Evolutionary conservation across 2,888 invertebrate species (phyloP), one percentile per base, ranked within the genome.

Genomic region (Caenorhabditis sp.): DNA sequence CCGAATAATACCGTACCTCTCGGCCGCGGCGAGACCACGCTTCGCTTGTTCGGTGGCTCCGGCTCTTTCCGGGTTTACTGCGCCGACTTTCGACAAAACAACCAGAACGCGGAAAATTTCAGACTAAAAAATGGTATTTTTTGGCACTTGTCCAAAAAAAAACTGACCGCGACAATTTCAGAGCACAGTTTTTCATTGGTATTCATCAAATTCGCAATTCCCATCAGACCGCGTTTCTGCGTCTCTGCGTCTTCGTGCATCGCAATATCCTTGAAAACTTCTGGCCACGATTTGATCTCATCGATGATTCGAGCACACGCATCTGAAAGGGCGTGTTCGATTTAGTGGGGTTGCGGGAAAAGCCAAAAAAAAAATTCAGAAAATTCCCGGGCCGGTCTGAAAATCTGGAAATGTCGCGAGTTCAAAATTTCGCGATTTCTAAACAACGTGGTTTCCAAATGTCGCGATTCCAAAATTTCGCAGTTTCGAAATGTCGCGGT

Each of bases 61-160:
- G 17, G 75, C 66, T 36, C 88, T 74, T 36, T 77, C 79, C 19
- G 69, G 66, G 60, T 83, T 83, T 54, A 78, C 73, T 4, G 57
- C 72, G 50, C 76, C 78, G 55, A 87, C 58, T 64, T 88, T 88
- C 14, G 86, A 81, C 37, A 87, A 82, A 2, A 87, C 87, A 8
- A 88, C 81, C 43, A 88, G 74, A 21, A 87, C 74, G 27, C 84
- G 80, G 79, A 87, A 87, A 6, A 87, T 61, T 53, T 84, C 84
- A 19, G 79, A 83, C 84, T 83, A 57, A 65, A 81, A 74, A 53
- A 51, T 24, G 10, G n/a, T n/a, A n/a, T n/a, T n/a, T n/a, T n/a
- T n/a, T n/a, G n/a, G n/a, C n/a, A n/a, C n/a, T n/a, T n/a, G n/a
- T n/a, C n/a, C n/a, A n/a, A n/a, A n/a, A 54, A 24, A 27, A 19